Evolutionary conservation across 2,888 invertebrate species (phyloP).

Genomic region (Chironomus tentans): DNA sequence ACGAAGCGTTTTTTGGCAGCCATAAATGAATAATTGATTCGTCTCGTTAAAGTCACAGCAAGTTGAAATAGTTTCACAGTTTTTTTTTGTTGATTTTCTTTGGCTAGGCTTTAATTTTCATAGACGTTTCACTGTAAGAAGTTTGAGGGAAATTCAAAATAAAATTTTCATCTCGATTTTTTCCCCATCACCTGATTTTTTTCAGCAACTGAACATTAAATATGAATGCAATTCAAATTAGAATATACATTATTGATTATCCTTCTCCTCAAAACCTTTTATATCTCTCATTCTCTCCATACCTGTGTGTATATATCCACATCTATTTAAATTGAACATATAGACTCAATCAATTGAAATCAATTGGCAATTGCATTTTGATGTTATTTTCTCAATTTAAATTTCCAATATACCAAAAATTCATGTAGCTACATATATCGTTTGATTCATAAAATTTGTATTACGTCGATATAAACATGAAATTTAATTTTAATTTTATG

Average conservation of each 20-base stretch:
- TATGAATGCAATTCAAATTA: constrained; percentile 21
- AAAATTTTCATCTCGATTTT: background rate
- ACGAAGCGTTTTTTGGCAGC: background rate
- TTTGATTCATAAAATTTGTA: background rate
- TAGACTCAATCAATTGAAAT: background rate
- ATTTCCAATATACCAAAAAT: background rate
- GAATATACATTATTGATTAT: constrained; percentile 24
- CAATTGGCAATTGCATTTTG: background rate
- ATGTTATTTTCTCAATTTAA: background rate
- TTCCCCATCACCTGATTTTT: background rate
- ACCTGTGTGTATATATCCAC: background rate
- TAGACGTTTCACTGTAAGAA: too few species aligned
- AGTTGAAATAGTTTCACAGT: background rate
- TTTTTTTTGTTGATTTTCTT: background rate
- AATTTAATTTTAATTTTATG: background rate
- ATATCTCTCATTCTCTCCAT: background rate
- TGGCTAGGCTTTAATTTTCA: background rate
- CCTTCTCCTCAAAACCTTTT: background rate
- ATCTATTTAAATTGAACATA: background rate
- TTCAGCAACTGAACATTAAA: background rate
- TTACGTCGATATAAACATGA: background rate
- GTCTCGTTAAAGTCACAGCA: background rate
- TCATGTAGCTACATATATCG: background rate
- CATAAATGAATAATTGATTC: background rate
- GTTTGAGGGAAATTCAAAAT: background rate